Evolutionary conservation across 2,888 invertebrate species (phyloP).

Genomic region (Synergus itoensis): DNA sequence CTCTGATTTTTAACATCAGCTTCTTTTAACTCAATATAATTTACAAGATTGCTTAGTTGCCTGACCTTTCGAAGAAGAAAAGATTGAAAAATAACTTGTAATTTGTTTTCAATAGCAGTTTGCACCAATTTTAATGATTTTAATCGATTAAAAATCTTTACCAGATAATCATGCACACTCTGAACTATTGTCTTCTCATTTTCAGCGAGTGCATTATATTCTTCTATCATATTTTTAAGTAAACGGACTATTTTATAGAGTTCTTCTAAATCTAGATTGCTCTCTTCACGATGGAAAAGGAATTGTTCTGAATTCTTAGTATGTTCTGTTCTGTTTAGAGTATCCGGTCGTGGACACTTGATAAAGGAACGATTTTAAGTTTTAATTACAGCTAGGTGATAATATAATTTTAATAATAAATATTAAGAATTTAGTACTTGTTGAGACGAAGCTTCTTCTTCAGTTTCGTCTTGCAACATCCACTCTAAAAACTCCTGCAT

Average conservation of each 20-base stretch:
- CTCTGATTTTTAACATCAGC: background rate
- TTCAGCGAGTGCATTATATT: slow-evolving; percentile 58
- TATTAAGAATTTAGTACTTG: too few species aligned
- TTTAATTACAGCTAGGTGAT: too few species aligned
- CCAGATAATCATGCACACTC: too few species aligned
- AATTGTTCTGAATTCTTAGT: background rate
- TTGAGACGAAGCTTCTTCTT: too few species aligned
- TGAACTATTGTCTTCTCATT: too few species aligned
- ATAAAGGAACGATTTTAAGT: too few species aligned
- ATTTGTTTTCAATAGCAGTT: too few species aligned
- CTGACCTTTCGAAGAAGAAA: slow-evolving; percentile 48
- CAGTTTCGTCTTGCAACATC: slow-evolving; percentile 57
- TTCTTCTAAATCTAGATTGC: slow-evolving; percentile 48
- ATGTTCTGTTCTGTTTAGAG: too few species aligned
- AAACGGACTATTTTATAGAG: slow-evolving; percentile 61
- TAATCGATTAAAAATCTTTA: too few species aligned
- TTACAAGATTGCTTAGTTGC: slow-evolving; percentile 60
- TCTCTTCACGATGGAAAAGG: background rate
- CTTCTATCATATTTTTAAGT: slow-evolving; percentile 63
- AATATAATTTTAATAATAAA: too few species aligned
- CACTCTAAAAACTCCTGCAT: slow-evolving; percentile 65
- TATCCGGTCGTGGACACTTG: too few species aligned
- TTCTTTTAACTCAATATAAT: slow-evolving; percentile 48
- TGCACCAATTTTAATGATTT: slow-evolving; percentile 55
- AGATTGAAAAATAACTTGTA: background rate